These are phyloP conservation scores for Picathartes gymnocephalus DNA, from an alignment of 2,113 vertebrate genomes.

Conservation along the genomic window DNA sequence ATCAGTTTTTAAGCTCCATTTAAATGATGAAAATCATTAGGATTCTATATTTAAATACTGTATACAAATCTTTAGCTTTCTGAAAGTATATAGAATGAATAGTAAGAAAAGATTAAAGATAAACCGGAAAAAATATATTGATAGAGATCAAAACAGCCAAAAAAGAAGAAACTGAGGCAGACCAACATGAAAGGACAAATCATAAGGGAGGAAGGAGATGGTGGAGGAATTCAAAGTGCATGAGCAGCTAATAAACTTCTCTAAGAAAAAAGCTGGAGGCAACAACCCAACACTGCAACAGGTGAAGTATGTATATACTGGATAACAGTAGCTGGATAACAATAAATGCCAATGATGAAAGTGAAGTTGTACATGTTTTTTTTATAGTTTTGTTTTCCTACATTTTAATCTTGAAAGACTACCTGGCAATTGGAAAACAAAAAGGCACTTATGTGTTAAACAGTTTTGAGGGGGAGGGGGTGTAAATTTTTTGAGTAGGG, in stretches of 20 bases:
- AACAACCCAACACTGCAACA: not conserved
- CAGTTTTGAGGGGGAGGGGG: accelerated
- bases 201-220: not conserved
- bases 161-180: not conserved
- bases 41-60: not conserved
- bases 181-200: not conserved
- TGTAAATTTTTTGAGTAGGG: not conserved
- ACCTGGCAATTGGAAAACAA: not conserved
- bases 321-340: not conserved
- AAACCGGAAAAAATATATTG: not conserved
- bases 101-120: not conserved
- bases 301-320: not conserved
- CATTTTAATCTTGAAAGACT: not conserved
- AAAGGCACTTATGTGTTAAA: accelerated
- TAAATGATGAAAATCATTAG: not conserved
- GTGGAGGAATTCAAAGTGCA: not conserved
- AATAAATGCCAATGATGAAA: not conserved
- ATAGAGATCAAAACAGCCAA: not conserved
- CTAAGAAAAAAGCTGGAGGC: not conserved
- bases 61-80: not conserved
- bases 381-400: not conserved
- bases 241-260: not conserved
- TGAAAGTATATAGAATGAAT: not conserved
- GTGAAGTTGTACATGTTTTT: not conserved
- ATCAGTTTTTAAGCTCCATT: not conserved